Evolutionary conservation across 1,140 invertebrate genomes (phyloP).

Genomic region (Hycleus phaleratus): DNA sequence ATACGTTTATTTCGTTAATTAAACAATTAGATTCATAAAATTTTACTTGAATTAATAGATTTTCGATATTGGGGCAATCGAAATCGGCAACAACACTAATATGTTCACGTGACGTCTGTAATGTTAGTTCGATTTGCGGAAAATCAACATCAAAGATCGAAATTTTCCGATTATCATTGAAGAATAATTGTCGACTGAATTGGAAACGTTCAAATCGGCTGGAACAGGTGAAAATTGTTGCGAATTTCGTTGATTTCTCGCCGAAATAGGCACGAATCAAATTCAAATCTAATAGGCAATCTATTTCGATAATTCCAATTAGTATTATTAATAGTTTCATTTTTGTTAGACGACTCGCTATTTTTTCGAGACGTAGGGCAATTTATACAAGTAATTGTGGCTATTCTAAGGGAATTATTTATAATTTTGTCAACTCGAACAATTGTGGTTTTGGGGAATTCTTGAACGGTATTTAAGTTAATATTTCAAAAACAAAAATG

Average conservation of each 20-base stretch:
- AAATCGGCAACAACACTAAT: conserved; percentile 14
- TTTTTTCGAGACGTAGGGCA: too few species aligned
- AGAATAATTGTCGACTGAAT: background rate
- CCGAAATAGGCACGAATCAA: conserved; percentile 11
- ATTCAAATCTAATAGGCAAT: background rate
- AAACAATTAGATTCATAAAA: background rate
- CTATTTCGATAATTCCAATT: background rate
- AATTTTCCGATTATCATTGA: background rate
- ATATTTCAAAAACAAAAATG: too few species aligned
- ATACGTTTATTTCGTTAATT: background rate
- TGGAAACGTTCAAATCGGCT: background rate
- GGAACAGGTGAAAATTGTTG: conserved; percentile 4
- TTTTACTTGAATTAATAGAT: conserved; percentile 4
- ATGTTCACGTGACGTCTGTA: background rate
- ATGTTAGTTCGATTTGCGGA: background rate
- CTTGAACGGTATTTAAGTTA: too few species aligned
- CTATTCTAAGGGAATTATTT: too few species aligned
- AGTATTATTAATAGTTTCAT: background rate
- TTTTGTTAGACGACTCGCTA: too few species aligned
- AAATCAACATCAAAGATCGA: conserved; percentile 2
- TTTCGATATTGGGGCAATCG: conserved; percentile 8
- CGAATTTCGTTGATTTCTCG: conserved; percentile 1
- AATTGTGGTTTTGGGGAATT: too few species aligned
- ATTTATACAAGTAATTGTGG: too few species aligned
- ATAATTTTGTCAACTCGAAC: too few species aligned